Conservation (phyloP, 2,888 invertebrate genomes). For the Tenthredo amoena region DNA sequence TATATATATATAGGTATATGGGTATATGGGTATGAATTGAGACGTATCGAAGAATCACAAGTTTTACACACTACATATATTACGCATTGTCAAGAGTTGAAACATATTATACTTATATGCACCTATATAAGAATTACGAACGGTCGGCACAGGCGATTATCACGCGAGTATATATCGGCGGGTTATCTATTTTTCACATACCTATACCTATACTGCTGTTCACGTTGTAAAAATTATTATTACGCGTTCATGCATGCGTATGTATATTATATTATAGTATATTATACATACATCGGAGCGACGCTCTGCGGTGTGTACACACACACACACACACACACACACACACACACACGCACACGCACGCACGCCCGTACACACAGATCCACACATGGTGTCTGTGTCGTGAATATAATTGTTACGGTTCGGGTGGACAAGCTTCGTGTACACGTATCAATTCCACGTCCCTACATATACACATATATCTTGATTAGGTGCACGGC, state of each 20-base stretch:
- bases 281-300: not conserved
- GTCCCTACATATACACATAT: conserved; percentile 9
- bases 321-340: not conserved
- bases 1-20: too few species aligned
- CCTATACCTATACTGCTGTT: not conserved
- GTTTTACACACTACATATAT: not conserved
- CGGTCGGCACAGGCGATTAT: not conserved
- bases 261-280: not conserved
- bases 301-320: not conserved
- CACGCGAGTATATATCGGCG: not conserved
- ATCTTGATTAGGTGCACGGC: not conserved
- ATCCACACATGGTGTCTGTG: not conserved
- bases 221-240: not conserved
- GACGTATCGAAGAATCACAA: too few species aligned
- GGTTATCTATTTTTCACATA: not conserved
- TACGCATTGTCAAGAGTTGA: not conserved
- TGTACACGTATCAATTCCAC: conserved; percentile 41
- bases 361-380: not conserved
- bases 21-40: too few species aligned
- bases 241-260: not conserved
- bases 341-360: not conserved
- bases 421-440: not conserved
- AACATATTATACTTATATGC: too few species aligned
- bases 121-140: not conserved
- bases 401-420: not conserved